Percentiles rank a stretch among this genome's conserved stretches.
phyloP scores from a whole-genome alignment of 2,797 vertebrate genomes.

The Myiotriccus ornatus region DNA sequence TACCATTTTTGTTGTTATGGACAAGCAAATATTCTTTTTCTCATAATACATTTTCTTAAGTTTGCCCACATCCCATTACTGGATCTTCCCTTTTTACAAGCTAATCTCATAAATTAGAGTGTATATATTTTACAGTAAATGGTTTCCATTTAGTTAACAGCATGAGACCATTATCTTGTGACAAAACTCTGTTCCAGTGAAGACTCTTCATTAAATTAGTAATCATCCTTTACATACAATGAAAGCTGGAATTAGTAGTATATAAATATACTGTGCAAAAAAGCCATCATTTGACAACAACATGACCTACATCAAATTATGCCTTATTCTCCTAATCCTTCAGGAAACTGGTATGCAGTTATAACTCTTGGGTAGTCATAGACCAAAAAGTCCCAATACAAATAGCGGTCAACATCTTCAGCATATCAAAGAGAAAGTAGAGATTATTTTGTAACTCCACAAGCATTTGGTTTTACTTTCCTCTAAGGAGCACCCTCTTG shows the following conservation, averaged over 20 bases:
- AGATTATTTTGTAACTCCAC: background rate
- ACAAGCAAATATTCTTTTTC: background rate
- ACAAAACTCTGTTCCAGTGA: conserved; percentile 39
- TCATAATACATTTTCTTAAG: background rate
- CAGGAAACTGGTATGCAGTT: background rate
- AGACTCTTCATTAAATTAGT: conserved; percentile 63
- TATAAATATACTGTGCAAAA: conserved; percentile 31
- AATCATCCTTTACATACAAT: conserved; percentile 64
- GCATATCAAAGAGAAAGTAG: background rate
- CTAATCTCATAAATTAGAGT: conserved; percentile 29
- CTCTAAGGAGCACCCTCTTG: background rate
- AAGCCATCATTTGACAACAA: conserved; percentile 2
- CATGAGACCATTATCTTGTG: conserved; percentile 62
- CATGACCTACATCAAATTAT: conserved; percentile 5
- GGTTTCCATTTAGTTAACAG: conserved; percentile 67
- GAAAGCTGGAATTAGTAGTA: conserved; percentile 41
- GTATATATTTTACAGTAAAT: conserved; percentile 61
- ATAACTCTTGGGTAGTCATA: background rate
- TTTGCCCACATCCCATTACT: background rate
- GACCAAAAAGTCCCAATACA: background rate
- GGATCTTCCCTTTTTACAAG: background rate
- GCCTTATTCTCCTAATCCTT: background rate
- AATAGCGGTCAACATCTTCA: background rate
- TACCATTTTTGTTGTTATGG: background rate
- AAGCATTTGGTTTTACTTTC: background rate